Percentiles rank a stretch among this genome's conserved stretches.
Conservation (phyloP, 1,140 invertebrate species). For the Pectinophora gossypiella region DNA sequence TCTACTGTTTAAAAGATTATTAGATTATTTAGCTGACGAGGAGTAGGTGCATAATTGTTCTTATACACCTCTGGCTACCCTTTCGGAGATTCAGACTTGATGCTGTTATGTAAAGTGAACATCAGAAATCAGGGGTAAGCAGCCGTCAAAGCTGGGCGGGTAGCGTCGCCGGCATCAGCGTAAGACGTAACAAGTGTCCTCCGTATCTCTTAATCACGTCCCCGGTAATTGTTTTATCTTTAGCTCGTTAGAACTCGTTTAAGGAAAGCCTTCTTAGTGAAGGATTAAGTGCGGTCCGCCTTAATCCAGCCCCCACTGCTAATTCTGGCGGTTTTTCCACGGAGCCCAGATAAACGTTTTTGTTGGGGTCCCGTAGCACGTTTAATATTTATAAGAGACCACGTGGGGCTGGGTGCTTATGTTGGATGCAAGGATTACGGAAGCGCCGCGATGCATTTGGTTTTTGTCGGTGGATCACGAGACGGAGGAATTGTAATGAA, state of each 20-base stretch:
- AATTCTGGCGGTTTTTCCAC: constrained; percentile 71
- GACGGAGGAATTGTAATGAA: constrained; percentile 34
- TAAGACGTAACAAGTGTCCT: constrained; percentile 72
- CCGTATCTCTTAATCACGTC: constrained; percentile 72
- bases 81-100: too few relatives aligned
- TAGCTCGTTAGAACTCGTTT: constrained; percentile 75
- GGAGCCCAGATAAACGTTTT: constrained; percentile 70
- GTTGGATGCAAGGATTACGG: constrained; percentile 56
- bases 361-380: constrained; percentile 48
- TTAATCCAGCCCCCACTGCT: constrained; percentile 70
- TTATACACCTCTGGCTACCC: too few relatives aligned
- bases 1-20: too few relatives aligned
- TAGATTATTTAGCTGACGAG: too few relatives aligned
- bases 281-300: constrained; percentile 72
- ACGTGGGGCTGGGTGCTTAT: constrained; percentile 51
- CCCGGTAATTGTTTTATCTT: constrained; percentile 74
- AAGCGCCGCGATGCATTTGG: constrained; percentile 43
- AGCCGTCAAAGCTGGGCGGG: constrained; percentile 31
- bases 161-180: constrained; percentile 30
- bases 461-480: constrained; percentile 34
- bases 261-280: constrained; percentile 74
- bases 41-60: too few relatives aligned
- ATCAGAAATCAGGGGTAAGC: constrained; percentile 5
- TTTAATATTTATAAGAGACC: constrained; percentile 70
- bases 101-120: too few relatives aligned